Evolutionary conservation across 2,888 invertebrate species (phyloP).

Genomic region (Metalampra italica): DNA sequence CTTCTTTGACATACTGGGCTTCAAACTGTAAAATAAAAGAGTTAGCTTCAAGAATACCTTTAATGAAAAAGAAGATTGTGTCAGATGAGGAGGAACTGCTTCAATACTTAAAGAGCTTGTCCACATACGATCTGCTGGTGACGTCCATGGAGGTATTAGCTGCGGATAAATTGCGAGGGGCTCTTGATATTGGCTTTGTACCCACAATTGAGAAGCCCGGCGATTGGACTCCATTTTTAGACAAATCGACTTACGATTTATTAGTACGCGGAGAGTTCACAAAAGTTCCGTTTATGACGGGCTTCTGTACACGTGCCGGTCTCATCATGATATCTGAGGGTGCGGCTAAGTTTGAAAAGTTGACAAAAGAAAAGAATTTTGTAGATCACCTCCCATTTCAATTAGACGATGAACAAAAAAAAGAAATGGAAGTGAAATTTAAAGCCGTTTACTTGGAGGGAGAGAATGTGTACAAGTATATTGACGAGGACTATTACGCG

Average conservation of each 20-base stretch:
- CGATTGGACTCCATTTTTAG: slow-evolving; percentile 64
- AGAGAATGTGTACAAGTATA: slow-evolving; percentile 27
- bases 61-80: slow-evolving; percentile 33
- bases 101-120: slow-evolving; percentile 43
- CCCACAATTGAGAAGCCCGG: slow-evolving; percentile 57
- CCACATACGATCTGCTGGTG: slow-evolving; percentile 45
- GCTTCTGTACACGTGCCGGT: slow-evolving; percentile 71
- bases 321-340: slow-evolving; percentile 41
- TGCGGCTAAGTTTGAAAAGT: slow-evolving; percentile 26
- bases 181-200: slow-evolving; percentile 68
- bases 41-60: slow-evolving; percentile 46
- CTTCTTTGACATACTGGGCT: slow-evolving; percentile 70
- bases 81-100: slow-evolving; percentile 40
- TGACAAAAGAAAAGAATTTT: slow-evolving; percentile 42
- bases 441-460: slow-evolving; percentile 66
- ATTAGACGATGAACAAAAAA: slow-evolving; percentile 32
- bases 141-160: slow-evolving; percentile 38
- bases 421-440: slow-evolving; percentile 40
- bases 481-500: slow-evolving; percentile 55
- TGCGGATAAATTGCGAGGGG: slow-evolving; percentile 41
- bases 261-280: slow-evolving; percentile 57
- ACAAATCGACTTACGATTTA: slow-evolving; percentile 54
- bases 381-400: slow-evolving; percentile 48
- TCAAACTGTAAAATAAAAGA: slow-evolving; percentile 44
- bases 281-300: slow-evolving; percentile 70